A percentile compares a stretch with the other conserved stretches of the same genome.
These are phyloP conservation scores for Indri indri DNA, from an alignment of 2,113 vertebrate genomes.

Conservation along the genomic window DNA sequence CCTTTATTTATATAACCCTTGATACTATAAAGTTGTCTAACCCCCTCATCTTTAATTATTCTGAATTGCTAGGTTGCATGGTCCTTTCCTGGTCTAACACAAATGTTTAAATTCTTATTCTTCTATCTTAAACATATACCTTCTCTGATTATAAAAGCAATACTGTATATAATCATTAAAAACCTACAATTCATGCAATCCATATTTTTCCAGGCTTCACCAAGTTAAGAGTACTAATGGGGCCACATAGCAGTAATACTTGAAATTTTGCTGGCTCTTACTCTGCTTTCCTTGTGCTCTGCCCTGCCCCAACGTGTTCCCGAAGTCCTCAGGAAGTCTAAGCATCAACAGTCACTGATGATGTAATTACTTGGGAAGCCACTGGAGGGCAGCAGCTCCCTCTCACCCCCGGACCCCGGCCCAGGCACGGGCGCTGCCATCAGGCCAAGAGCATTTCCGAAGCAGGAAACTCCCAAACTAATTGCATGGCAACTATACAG, in stretches of 20 bases:
- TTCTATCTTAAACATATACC: not conserved
- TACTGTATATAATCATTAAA: not conserved
- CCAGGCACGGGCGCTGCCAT: too few species aligned
- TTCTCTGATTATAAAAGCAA: not conserved
- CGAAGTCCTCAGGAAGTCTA: not conserved
- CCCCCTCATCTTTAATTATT: not conserved
- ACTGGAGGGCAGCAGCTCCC: slow-evolving; percentile 57
- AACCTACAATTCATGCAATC: not conserved
- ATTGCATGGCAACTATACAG: not conserved
- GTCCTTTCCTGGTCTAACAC: not conserved
- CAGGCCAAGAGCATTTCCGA: not conserved
- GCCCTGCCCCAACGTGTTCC: not conserved
- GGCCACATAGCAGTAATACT: not conserved
- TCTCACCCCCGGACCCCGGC: not conserved
- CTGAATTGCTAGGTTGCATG: not conserved
- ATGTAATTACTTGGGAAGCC: slow-evolving; percentile 1
- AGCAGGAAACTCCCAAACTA: not conserved
- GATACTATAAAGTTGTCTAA: not conserved
- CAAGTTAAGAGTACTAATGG: not conserved
- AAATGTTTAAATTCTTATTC: slow-evolving; percentile 10
- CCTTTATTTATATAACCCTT: slow-evolving; percentile 1
- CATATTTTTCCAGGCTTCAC: not conserved
- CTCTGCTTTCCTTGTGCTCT: not conserved
- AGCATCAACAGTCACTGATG: not conserved
- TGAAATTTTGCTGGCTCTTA: not conserved